Conservation (phyloP, 2,888 invertebrate genomes). For the Caenorhabditis parvicauda region DNA sequence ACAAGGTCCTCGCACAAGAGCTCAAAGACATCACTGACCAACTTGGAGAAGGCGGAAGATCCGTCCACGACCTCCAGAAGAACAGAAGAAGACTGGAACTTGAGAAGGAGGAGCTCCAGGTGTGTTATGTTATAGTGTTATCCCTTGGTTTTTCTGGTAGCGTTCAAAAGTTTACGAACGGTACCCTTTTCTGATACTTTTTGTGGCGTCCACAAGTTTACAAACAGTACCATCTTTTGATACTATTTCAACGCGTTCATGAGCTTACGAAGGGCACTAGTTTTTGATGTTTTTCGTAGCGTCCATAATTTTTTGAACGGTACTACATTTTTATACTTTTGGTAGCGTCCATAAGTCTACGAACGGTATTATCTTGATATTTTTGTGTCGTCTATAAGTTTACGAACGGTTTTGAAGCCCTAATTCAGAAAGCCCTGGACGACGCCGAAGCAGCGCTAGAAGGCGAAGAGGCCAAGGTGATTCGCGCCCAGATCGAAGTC, state of each 20-base stretch:
- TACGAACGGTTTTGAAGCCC: too few species aligned
- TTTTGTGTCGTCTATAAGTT: too few species aligned
- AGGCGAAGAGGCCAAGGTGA: slow-evolving; percentile 78
- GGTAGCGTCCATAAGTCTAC: too few species aligned
- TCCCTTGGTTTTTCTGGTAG: neutral
- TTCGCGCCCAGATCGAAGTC: slow-evolving; percentile 61
- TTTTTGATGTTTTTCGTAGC: too few species aligned
- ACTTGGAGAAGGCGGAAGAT: slow-evolving; percentile 89
- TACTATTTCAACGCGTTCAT: too few species aligned
- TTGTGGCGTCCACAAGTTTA: too few species aligned
- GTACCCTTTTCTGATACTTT: too few species aligned
- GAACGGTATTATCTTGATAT: too few species aligned
- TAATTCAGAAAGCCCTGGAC: slow-evolving; percentile 73
- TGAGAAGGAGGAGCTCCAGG: slow-evolving; percentile 81
- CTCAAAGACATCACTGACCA: slow-evolving; percentile 99
- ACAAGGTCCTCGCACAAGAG: slow-evolving; percentile 97
- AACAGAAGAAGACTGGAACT: slow-evolving; percentile 95
- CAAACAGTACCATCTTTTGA: too few species aligned
- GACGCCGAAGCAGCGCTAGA: slow-evolving; percentile 98
- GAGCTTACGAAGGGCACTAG: too few species aligned
- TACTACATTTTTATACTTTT: neutral
- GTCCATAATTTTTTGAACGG: neutral
- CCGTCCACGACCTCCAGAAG: slow-evolving; percentile 99
- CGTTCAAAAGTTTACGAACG: neutral
- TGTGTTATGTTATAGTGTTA: too few species aligned